Conservation (phyloP, 2,113 vertebrate species). For the Rhynchomys soricoides region DNA sequence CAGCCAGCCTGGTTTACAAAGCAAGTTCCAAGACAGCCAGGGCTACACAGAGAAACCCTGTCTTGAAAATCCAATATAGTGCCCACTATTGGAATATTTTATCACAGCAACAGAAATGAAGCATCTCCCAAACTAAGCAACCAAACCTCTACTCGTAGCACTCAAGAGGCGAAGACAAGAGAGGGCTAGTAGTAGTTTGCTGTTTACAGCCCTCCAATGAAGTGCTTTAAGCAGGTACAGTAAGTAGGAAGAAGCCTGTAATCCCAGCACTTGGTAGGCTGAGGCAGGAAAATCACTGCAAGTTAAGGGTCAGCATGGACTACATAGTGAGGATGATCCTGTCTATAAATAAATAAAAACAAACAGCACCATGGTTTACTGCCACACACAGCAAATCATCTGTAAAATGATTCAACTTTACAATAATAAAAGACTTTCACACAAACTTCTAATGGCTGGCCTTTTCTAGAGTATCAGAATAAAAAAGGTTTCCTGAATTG, state of each 20-base stretch:
- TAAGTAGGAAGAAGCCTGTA: background rate
- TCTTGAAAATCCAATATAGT: background rate
- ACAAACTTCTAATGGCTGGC: constrained; percentile 43
- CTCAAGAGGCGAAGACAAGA: background rate
- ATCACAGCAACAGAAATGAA: background rate
- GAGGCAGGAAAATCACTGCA: background rate
- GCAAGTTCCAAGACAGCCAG: background rate
- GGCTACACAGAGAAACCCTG: background rate
- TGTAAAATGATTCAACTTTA: too few species aligned
- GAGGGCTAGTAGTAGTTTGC: background rate
- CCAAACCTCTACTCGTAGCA: background rate
- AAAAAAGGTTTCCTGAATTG: background rate
- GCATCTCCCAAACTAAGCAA: background rate
- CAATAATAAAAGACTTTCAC: background rate
- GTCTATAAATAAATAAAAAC: background rate
- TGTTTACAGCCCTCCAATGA: background rate
- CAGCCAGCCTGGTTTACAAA: background rate
- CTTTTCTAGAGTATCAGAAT: constrained; percentile 35
- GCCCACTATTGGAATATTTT: background rate
- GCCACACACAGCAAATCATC: too few species aligned
- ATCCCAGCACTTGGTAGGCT: background rate
- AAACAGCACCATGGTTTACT: background rate
- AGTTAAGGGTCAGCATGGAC: background rate
- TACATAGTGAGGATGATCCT: background rate
- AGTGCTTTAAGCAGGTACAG: background rate